These are phyloP conservation scores for Diaprepes abbreviatus DNA, from an alignment of 2,888 invertebrate species.

Conservation along the genomic window DNA sequence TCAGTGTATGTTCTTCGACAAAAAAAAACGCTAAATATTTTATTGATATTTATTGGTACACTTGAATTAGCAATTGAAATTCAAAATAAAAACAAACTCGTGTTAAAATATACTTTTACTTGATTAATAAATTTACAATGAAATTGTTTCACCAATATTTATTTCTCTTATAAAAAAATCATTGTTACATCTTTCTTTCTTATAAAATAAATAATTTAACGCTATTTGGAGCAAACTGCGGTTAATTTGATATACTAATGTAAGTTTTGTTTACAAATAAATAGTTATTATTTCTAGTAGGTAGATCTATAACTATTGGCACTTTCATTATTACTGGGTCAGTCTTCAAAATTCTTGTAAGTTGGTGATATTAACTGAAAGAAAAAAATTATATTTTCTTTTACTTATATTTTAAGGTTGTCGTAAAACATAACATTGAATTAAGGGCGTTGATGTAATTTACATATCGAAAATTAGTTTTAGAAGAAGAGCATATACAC, in stretches of 20 bases:
- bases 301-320: background rate
- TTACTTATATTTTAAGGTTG: too few relatives aligned
- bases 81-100: too few relatives aligned
- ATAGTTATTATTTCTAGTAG: background rate
- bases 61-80: too few relatives aligned
- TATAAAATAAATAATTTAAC: background rate
- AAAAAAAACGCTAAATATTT: too few relatives aligned
- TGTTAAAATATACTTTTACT: background rate
- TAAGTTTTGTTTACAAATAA: background rate
- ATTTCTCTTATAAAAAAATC: background rate
- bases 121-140: background rate
- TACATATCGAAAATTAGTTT: too few relatives aligned
- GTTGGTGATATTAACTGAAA: background rate
- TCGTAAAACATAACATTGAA: too few relatives aligned
- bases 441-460: too few relatives aligned
- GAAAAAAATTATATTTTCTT: too few relatives aligned
- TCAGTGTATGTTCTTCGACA: too few relatives aligned
- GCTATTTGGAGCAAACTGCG: background rate
- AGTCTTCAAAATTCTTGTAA: background rate
- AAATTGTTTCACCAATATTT: background rate
- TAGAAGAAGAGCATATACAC: too few relatives aligned
- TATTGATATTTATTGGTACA: too few relatives aligned
- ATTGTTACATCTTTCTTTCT: background rate
- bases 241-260: constrained; percentile 1
- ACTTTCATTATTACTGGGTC: background rate